Evolutionary conservation across 2,797 vertebrate genomes (phyloP).

Genomic region (Myotis daubentonii): DNA sequence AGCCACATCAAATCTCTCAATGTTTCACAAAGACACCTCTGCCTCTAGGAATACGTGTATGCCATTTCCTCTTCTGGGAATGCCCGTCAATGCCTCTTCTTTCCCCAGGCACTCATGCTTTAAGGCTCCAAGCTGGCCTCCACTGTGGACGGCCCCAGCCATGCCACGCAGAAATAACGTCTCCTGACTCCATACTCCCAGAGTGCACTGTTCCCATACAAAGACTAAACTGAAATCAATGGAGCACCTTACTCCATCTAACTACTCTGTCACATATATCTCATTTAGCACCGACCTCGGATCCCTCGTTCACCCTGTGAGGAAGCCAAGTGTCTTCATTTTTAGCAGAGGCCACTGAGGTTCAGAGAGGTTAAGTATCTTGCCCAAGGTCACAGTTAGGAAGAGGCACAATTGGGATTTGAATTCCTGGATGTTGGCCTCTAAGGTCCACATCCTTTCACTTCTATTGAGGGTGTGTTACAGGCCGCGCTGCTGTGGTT

Average conservation of each 20-base stretch:
- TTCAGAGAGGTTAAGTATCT: background rate
- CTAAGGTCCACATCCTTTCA: background rate
- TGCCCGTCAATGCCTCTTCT: background rate
- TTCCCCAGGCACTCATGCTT: background rate
- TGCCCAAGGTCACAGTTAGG: background rate
- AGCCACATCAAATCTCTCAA: background rate
- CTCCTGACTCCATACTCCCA: background rate
- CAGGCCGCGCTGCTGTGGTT: background rate
- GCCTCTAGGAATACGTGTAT: background rate
- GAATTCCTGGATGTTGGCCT: background rate
- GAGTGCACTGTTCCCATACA: accelerated
- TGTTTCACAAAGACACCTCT: background rate
- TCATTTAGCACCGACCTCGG: background rate
- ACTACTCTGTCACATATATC: background rate
- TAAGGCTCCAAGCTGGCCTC: background rate
- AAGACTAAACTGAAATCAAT: background rate
- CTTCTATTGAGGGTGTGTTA: background rate
- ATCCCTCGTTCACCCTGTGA: background rate
- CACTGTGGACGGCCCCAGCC: too few relatives aligned
- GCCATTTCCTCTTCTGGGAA: background rate
- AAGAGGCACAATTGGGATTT: background rate
- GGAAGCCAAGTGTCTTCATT: background rate
- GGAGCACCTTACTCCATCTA: background rate
- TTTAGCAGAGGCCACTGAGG: background rate
- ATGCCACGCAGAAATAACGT: background rate